Percentiles rank a stretch among this genome's conserved stretches.
These are phyloP conservation scores for Plumapathes pennacea DNA, from an alignment of 92 coral and sea anemone genomes.

Conservation along the genomic window DNA sequence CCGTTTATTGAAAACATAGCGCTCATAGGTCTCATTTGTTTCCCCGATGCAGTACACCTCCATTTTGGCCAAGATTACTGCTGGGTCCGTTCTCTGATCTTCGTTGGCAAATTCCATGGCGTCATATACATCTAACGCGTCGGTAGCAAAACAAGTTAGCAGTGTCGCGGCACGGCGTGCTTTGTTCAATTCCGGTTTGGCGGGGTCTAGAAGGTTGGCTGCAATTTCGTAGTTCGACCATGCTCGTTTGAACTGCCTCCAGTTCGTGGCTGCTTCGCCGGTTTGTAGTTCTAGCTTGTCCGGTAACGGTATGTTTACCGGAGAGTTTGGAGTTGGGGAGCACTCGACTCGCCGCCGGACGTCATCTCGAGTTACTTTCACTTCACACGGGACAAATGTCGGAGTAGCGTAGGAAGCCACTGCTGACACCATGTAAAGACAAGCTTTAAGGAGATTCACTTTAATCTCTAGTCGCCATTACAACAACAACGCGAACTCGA, in stretches of 20 bases:
- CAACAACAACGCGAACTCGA: too few species aligned
- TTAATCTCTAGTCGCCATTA: too few species aligned
- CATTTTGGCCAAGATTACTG: conserved; percentile 40
- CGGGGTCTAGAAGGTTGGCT: conserved; percentile 6
- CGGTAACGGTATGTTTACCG: conserved; percentile 52
- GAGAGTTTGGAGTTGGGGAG: too few species aligned
- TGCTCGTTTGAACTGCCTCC: conserved; percentile 23
- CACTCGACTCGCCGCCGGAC: too few species aligned
- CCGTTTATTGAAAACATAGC: conserved; percentile 58
- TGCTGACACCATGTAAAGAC: too few species aligned
- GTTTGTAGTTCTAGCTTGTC: conserved; percentile 26
- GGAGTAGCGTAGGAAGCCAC: too few species aligned
- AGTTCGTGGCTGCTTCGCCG: conserved; percentile 24
- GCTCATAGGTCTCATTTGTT: conserved; percentile 63
- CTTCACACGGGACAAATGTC: too few species aligned
- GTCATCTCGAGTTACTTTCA: too few species aligned
- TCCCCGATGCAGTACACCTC: conserved; percentile 69
- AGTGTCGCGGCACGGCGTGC: conserved; percentile 46
- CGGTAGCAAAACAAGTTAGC: conserved; percentile 51
- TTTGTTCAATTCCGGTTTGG: conserved; percentile 14
- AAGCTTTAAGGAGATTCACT: too few species aligned
- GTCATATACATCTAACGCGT: conserved; percentile 61
- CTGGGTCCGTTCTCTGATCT: conserved; percentile 44
- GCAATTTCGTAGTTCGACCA: conserved; percentile 46
- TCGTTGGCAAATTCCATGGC: conserved; percentile 53